A percentile compares a stretch with the other conserved stretches of the same genome.
phyloP scores from a whole-genome alignment of 2,888 invertebrate species.

The Tyria jacobaeae region DNA sequence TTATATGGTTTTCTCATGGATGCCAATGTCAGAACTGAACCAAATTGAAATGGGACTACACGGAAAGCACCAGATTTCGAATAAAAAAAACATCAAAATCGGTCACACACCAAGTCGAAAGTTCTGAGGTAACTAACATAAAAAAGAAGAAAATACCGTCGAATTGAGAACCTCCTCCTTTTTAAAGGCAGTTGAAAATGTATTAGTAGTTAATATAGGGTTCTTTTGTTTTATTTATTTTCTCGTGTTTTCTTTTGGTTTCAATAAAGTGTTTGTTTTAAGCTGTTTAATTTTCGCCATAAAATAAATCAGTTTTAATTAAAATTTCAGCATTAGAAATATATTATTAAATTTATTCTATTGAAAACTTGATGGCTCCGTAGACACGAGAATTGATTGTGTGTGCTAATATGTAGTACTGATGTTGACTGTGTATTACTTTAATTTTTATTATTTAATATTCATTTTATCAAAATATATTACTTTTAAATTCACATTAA shows the following conservation, averaged over 20 bases:
- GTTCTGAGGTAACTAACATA: no score
- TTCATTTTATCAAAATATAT: no score
- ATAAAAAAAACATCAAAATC: no score
- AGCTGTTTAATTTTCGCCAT: neutral
- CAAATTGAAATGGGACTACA: no score
- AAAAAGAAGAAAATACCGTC: no score
- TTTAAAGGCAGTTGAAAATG: no score
- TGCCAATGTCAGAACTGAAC: no score
- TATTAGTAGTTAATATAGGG: no score
- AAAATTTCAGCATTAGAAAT: neutral
- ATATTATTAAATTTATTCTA: neutral
- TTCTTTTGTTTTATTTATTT: neutral
- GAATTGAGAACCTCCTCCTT: no score
- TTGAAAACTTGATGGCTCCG: slow-evolving; percentile 22
- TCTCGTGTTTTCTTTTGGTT: neutral
- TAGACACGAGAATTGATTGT: slow-evolving; percentile 34
- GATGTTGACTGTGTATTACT: slow-evolving; percentile 22
- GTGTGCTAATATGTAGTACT: slow-evolving; percentile 39
- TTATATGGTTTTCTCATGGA: no score
- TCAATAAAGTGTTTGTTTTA: neutral
- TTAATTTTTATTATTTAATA: slow-evolving; percentile 7
- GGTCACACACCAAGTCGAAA: no score
- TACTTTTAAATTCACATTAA: neutral
- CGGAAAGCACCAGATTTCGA: no score
- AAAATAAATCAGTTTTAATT: neutral